A percentile compares a stretch with the other conserved stretches of the same genome.
Conservation (phyloP, 2,113 vertebrate species). For the Ageneiosus marmoratus region DNA sequence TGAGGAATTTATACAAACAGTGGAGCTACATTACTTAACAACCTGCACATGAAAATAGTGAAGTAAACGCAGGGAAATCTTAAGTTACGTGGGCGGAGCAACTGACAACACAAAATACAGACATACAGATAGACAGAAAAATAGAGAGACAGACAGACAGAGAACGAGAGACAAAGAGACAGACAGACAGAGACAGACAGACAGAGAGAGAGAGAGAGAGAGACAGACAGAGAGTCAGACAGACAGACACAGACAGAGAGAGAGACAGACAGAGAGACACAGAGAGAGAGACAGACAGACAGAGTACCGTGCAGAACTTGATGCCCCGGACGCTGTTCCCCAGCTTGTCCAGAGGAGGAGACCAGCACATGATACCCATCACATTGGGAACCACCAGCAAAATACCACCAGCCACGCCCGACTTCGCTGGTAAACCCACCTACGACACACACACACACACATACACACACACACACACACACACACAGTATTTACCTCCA, state of each 20-base stretch:
- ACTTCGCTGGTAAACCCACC: conserved; percentile 97
- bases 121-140: not conserved
- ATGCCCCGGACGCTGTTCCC: conserved; percentile 97
- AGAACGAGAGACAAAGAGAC: not conserved
- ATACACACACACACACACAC: no score
- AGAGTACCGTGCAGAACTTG: conserved; percentile 95
- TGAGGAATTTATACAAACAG: no score
- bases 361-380: conserved; percentile 99
- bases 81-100: no score
- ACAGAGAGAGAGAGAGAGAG: not conserved
- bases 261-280: not conserved
- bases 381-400: conserved; percentile 97
- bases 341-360: conserved; percentile 95
- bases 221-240: not conserved
- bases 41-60: no score
- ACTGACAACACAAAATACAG: no score
- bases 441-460: conserved; percentile 55
- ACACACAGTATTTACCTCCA: no score
- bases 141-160: not conserved
- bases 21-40: no score
- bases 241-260: no score
- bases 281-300: not conserved
- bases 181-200: no score
- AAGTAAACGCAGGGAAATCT: no score
- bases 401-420: conserved; percentile 94